A percentile compares a stretch with the other conserved stretches of the same genome.
phyloP scores from a whole-genome alignment of 1,140 invertebrate species.

The Bicyclus anynana region DNA sequence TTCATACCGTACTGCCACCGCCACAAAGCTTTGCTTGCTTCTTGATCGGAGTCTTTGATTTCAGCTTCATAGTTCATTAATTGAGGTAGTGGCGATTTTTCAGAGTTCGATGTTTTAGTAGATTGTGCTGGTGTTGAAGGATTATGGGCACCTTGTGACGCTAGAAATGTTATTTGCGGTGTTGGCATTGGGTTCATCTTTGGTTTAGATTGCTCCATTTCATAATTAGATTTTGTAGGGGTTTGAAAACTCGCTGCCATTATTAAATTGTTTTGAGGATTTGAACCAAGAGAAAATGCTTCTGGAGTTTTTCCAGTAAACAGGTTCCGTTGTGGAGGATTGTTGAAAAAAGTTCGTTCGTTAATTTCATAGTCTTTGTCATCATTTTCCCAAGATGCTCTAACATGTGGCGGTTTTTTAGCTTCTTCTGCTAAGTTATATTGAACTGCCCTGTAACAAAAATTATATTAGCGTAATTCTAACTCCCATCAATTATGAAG shows the following conservation, averaged over 20 bases:
- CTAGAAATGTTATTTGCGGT: constrained; percentile 69
- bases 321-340: constrained; percentile 44
- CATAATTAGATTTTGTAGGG: constrained; percentile 42
- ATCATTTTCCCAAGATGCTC: constrained; percentile 48
- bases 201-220: constrained; percentile 45
- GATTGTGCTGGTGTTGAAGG: constrained; percentile 42
- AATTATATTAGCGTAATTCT: constrained; percentile 4
- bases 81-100: constrained; percentile 55
- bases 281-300: constrained; percentile 58
- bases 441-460: constrained; percentile 58
- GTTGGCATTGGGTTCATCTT: constrained; percentile 49
- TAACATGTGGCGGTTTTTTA: constrained; percentile 53
- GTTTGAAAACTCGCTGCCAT: constrained; percentile 43
- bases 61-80: constrained; percentile 62
- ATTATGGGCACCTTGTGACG: constrained; percentile 64
- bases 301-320: constrained; percentile 67
- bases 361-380: constrained; percentile 38
- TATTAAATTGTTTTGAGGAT: constrained; percentile 48
- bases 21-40: constrained; percentile 58
- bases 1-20: constrained; percentile 66
- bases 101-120: constrained; percentile 41
- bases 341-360: constrained; percentile 31
- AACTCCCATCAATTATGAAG: not conserved
- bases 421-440: constrained; percentile 73
- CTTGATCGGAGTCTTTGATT: constrained; percentile 47